phyloP scores from a whole-genome alignment of 1,140 invertebrate species.

The Steinernema khuongi region DNA sequence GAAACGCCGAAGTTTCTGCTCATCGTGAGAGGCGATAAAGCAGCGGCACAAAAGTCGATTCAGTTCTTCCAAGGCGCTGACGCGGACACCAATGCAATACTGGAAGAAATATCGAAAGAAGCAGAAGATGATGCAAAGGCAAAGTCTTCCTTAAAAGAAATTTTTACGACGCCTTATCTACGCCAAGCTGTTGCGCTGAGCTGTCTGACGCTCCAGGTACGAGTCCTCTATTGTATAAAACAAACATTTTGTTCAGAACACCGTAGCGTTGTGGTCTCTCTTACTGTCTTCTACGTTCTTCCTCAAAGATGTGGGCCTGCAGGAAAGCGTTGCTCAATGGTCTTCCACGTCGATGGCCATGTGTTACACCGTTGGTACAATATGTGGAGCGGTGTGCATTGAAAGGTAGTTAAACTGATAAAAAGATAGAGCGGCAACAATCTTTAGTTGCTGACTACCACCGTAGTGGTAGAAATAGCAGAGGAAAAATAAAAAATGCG shows the following conservation, averaged over 20 bases:
- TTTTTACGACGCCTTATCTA: conserved; percentile 32
- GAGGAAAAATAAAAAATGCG: too few species aligned
- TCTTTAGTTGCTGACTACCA: too few species aligned
- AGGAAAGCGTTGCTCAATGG: conserved; percentile 34
- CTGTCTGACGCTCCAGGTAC: conserved; percentile 28
- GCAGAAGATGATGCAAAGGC: conserved; percentile 23
- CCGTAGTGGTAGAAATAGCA: too few species aligned
- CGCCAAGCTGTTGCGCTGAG: conserved; percentile 37
- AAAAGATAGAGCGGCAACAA: too few species aligned
- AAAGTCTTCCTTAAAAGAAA: conserved; percentile 28
- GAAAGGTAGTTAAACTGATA: conserved; percentile 31
- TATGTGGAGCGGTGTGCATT: conserved; percentile 33
- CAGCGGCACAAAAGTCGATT: conserved; percentile 27
- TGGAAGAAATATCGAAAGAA: conserved; percentile 35
- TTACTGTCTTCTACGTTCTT: conserved; percentile 39
- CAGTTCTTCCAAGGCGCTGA: conserved; percentile 34
- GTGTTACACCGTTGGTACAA: conserved; percentile 32
- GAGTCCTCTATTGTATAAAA: too few species aligned
- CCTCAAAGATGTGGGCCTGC: conserved; percentile 28
- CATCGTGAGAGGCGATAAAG: conserved; percentile 26
- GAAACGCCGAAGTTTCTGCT: conserved; percentile 39
- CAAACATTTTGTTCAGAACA: conserved; percentile 26
- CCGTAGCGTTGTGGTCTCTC: conserved; percentile 37
- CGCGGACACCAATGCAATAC: conserved; percentile 22
- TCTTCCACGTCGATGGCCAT: conserved; percentile 39